These are phyloP conservation scores for Oophaga pumilio DNA, from an alignment of 2,113 vertebrate species.

Conservation along the genomic window DNA sequence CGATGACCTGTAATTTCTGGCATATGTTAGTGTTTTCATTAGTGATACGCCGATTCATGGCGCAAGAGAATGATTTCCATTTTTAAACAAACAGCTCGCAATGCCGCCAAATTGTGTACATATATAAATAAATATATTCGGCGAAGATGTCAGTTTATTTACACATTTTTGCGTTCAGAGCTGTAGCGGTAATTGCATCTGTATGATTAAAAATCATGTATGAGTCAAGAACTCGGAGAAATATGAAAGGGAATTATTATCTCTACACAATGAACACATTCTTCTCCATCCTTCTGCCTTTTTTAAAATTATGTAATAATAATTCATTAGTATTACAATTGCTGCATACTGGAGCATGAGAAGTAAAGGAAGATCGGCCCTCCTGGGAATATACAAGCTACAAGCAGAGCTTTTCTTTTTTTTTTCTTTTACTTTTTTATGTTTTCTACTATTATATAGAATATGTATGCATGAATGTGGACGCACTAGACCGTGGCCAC, in stretches of 20 bases:
- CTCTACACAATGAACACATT: slow-evolving; percentile 41
- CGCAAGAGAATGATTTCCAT: slow-evolving; percentile 5
- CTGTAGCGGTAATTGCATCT: slow-evolving; percentile 20
- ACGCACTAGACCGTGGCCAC: neutral
- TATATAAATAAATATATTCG: slow-evolving; percentile 45
- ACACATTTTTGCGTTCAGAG: slow-evolving; percentile 38
- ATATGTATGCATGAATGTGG: neutral
- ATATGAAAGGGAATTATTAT: slow-evolving; percentile 51
- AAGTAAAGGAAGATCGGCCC: slow-evolving; percentile 4
- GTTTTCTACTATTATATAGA: neutral
- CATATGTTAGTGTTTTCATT: neutral
- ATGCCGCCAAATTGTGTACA: slow-evolving; percentile 34
- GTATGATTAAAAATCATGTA: slow-evolving; percentile 36
- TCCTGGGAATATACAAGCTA: neutral
- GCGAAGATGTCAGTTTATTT: slow-evolving; percentile 41
- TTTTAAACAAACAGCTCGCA: slow-evolving; percentile 23
- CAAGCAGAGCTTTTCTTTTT: neutral
- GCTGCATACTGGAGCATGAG: slow-evolving; percentile 38
- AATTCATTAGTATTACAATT: slow-evolving; percentile 48
- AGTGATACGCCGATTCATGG: neutral
- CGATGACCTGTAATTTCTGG: neutral
- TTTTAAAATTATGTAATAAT: slow-evolving; percentile 50
- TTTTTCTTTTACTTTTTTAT: too few species aligned
- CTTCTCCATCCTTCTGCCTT: slow-evolving; percentile 26
- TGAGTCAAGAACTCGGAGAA: slow-evolving; percentile 30